phyloP scores from a whole-genome alignment of 1,140 invertebrate species.

The Notospermus geniculatus region DNA sequence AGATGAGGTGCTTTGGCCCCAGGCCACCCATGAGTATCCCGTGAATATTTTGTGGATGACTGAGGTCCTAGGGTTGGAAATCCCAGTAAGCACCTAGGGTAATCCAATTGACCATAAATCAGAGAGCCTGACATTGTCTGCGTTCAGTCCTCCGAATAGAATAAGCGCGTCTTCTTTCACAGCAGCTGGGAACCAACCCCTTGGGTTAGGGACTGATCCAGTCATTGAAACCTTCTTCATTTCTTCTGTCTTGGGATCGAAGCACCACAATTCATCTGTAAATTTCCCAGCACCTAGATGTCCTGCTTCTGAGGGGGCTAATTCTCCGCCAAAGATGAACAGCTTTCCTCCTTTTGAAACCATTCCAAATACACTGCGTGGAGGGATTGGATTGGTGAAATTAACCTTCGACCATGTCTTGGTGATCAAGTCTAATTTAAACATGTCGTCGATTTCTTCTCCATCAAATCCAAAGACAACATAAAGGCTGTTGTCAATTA shows the following conservation, averaged over 20 bases:
- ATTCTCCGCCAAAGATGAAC: constrained; percentile 28
- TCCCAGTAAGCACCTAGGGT: too few relatives aligned
- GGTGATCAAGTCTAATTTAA: constrained; percentile 23
- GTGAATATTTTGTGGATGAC: too few relatives aligned
- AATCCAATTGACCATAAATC: too few relatives aligned
- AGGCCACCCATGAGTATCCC: too few relatives aligned
- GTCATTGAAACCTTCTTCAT: constrained; percentile 18
- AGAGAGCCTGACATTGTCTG: constrained; percentile 19
- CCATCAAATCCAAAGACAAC: constrained; percentile 33
- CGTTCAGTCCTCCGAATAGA: constrained; percentile 27
- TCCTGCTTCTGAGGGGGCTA: constrained; percentile 25
- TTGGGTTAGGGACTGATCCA: constrained; percentile 16
- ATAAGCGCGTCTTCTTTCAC: constrained; percentile 8
- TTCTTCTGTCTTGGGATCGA: constrained; percentile 14
- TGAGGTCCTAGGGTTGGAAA: too few relatives aligned
- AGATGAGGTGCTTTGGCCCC: too few relatives aligned
- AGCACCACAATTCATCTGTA: constrained; percentile 24
- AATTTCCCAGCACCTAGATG: constrained; percentile 28
- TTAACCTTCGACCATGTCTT: constrained; percentile 25
- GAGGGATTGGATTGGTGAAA: constrained; percentile 17
- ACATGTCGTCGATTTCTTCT: constrained; percentile 28
- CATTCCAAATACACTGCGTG: constrained; percentile 29
- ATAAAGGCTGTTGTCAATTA: constrained; percentile 23
- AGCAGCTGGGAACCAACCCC: constrained; percentile 29
- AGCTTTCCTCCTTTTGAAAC: constrained; percentile 17